Conservation (phyloP, 2,888 invertebrate species). For the Laothoe populi region DNA sequence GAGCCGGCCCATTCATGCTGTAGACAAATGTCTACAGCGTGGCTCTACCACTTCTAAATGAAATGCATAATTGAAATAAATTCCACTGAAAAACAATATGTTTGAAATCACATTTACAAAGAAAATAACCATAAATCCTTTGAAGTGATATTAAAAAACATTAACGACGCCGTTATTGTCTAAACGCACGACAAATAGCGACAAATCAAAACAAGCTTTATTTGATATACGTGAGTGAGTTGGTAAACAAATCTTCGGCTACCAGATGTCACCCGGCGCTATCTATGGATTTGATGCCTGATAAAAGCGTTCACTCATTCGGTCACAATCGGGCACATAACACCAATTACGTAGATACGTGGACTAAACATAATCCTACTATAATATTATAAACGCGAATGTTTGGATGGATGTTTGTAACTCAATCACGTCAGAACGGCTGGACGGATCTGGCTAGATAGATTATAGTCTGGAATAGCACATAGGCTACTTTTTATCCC, state of each 20-base stretch:
- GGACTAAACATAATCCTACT: background rate
- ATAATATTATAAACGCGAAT: too few relatives aligned
- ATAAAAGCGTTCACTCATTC: background rate
- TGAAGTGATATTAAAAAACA: slow-evolving; percentile 22
- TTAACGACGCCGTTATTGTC: slow-evolving; percentile 13
- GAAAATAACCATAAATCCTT: slow-evolving; percentile 14
- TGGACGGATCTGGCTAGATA: too few relatives aligned
- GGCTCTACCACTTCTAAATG: too few relatives aligned
- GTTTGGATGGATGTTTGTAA: too few relatives aligned
- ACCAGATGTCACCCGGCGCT: slow-evolving; percentile 28
- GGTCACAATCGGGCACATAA: background rate
- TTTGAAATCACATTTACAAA: background rate
- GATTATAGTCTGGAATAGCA: too few relatives aligned
- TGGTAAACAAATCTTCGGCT: slow-evolving; percentile 27
- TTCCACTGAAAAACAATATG: background rate
- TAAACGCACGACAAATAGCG: slow-evolving; percentile 18
- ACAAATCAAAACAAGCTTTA: slow-evolving; percentile 25
- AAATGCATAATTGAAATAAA: background rate
- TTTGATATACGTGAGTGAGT: slow-evolving; percentile 26
- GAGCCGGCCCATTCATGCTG: too few relatives aligned
- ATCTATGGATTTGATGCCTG: slow-evolving; percentile 20
- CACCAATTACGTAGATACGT: background rate
- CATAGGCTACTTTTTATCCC: too few relatives aligned
- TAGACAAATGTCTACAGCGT: too few relatives aligned
- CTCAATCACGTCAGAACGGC: too few relatives aligned